A percentile compares a stretch with the other conserved stretches of the same genome.
Conservation (phyloP, 2,888 invertebrate genomes). For the Leptodirus hochenwartii region DNA sequence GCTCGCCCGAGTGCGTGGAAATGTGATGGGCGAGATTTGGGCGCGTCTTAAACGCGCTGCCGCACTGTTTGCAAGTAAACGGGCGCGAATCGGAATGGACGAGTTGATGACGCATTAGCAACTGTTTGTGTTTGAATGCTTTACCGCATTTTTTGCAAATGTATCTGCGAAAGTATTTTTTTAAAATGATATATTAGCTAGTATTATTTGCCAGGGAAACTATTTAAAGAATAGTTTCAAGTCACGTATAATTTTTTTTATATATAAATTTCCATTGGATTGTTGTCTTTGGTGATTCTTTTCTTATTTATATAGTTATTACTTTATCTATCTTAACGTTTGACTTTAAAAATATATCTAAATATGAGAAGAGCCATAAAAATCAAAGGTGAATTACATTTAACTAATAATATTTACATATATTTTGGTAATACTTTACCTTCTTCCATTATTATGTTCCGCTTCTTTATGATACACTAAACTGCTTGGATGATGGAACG, state of each 20-base stretch:
- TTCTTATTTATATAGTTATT: too few relatives aligned
- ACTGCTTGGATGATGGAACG: slow-evolving; percentile 52
- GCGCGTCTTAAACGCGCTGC: slow-evolving; percentile 48
- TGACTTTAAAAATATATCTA: too few relatives aligned
- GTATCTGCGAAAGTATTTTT: slow-evolving; percentile 40
- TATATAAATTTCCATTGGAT: slow-evolving; percentile 7
- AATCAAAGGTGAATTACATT: too few relatives aligned
- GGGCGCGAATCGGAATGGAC: slow-evolving; percentile 55
- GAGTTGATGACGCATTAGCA: slow-evolving; percentile 58
- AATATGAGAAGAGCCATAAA: too few relatives aligned
- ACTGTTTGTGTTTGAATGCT: slow-evolving; percentile 53
- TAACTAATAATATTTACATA: too few relatives aligned
- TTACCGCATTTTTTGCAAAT: slow-evolving; percentile 60
- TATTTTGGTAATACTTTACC: too few relatives aligned
- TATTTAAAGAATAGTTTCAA: too few relatives aligned
- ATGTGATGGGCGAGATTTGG: slow-evolving; percentile 55
- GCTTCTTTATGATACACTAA: slow-evolving; percentile 44
- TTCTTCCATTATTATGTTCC: slow-evolving; percentile 25
- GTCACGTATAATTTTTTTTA: too few relatives aligned
- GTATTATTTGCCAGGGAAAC: too few relatives aligned
- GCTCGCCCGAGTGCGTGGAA: slow-evolving; percentile 51
- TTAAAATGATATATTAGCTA: too few relatives aligned
- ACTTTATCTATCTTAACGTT: too few relatives aligned
- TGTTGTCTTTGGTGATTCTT: too few relatives aligned
- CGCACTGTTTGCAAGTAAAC: slow-evolving; percentile 39